These are phyloP conservation scores for Phaonia tiefii DNA, from an alignment of 2,888 invertebrate genomes.

Conservation along the genomic window DNA sequence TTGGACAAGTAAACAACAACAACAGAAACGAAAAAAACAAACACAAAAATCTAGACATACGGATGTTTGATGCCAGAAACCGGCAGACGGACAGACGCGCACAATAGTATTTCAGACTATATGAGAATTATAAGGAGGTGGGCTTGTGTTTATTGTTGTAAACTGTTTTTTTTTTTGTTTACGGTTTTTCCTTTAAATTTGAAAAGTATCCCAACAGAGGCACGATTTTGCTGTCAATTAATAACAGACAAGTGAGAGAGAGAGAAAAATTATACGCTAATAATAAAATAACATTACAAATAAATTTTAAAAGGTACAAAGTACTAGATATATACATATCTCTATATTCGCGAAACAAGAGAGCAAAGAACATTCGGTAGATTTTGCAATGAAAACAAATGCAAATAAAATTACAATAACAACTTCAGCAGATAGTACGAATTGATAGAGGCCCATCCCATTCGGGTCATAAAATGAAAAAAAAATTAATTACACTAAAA, in stretches of 20 bases:
- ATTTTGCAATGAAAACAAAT: conserved; percentile 21
- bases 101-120: conserved; percentile 15
- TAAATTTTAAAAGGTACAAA: not conserved
- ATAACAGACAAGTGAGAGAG: not conserved
- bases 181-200: not conserved
- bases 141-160: conserved; percentile 34
- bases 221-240: conserved; percentile 18
- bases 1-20: conserved; percentile 51
- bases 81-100: conserved; percentile 38
- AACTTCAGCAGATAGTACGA: not conserved
- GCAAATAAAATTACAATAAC: conserved; percentile 20
- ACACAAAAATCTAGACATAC: conserved; percentile 13
- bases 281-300: not conserved
- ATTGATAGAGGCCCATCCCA: not conserved
- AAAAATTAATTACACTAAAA: conserved; percentile 30
- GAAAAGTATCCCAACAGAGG: conserved; percentile 31
- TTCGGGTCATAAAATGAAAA: conserved; percentile 5
- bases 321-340: not conserved
- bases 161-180: conserved; percentile 15
- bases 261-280: not conserved
- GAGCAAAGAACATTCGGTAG: too few species aligned
- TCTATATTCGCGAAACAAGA: too few species aligned
- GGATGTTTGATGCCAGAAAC: not conserved
- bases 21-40: conserved; percentile 43
- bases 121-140: conserved; percentile 23